Base-by-base conservation (phyloP, 2,888 invertebrate genomes). In the Nematopogon swammerdamellus region DNA sequence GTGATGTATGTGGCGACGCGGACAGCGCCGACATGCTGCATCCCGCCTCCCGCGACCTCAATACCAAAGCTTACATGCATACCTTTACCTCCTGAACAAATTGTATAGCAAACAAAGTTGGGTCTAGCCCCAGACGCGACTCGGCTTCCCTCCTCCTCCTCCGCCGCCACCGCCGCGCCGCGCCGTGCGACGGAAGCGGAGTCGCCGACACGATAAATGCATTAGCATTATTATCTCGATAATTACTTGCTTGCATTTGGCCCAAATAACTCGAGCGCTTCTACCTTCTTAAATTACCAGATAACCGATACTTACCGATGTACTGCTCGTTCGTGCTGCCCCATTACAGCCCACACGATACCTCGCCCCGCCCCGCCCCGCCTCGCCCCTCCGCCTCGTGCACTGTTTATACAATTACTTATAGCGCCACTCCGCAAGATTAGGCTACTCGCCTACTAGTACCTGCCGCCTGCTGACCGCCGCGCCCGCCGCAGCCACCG, bases 181-280 rank as follows among this genome's bases (percentile, higher is more conserved):
- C 25, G n/a, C 59, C 62, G 46, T 51, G 62, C 70, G 67, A 62
- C 74, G 77, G 76, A 76, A 75, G 66, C 72, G 67, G 63, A 19
- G 45, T 70, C 70, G 72, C 72, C 69, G 72, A 72, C 72, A 74
- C 67, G 75, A 77, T 76, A 76, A 77, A 75, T 76, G 75, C 76
- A 77, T 77, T 77, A 77, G 75, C 77, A 79, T 79, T 77, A 75
- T 74, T 77, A 77, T 77, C 77, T 74, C 69, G 64, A 73, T 75
- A 76, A 79, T 79, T 79, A 76, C 74, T 75, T 69, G 69, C 70
- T 68, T 74, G 74, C 73, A 75, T 76, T 77, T 74, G 72, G 68
- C 70, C 76, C 70, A 69, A 77, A 76, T 74, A 72, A 68, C 70
- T 65, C 58, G 63, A 64, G 68, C 62, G 70, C 67, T 63, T 68